Conservation (phyloP, 2,113 vertebrate genomes). For the Thamnophis sirtalis region DNA sequence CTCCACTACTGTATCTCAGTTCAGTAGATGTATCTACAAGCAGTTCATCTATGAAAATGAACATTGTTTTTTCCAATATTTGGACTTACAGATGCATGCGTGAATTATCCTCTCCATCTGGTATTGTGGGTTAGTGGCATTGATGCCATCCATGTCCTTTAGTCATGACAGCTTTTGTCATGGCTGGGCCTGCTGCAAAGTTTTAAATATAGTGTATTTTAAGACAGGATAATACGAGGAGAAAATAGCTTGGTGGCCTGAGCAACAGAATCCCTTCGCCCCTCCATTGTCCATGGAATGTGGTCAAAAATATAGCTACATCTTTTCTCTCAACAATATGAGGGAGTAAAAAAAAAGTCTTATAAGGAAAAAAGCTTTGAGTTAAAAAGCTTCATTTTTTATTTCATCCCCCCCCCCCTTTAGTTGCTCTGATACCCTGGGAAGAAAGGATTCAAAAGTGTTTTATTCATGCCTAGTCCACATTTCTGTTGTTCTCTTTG, state of each 20-base stretch:
- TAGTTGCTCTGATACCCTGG: constrained; percentile 21
- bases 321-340: constrained; percentile 19
- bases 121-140: neutral
- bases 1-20: constrained; percentile 87
- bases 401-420: neutral
- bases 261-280: neutral
- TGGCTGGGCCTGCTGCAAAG: neutral
- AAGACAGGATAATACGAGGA: neutral
- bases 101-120: neutral
- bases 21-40: constrained; percentile 98
- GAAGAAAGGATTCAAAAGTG: constrained; percentile 31
- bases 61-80: neutral
- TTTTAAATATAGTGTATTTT: neutral
- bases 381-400: constrained; percentile 6
- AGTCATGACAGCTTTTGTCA: neutral
- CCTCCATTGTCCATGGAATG: neutral
- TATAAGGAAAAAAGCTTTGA: constrained; percentile 6
- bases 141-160: neutral
- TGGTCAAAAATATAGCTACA: neutral
- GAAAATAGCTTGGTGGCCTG: neutral
- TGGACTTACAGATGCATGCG: neutral
- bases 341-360: neutral
- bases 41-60: constrained; percentile 78
- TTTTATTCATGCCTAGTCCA: constrained; percentile 19
- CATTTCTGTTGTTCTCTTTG: constrained; percentile 22